These are phyloP conservation scores for Orestias chungarensis DNA, from an alignment of 2,797 vertebrate species.

Conservation along the genomic window DNA sequence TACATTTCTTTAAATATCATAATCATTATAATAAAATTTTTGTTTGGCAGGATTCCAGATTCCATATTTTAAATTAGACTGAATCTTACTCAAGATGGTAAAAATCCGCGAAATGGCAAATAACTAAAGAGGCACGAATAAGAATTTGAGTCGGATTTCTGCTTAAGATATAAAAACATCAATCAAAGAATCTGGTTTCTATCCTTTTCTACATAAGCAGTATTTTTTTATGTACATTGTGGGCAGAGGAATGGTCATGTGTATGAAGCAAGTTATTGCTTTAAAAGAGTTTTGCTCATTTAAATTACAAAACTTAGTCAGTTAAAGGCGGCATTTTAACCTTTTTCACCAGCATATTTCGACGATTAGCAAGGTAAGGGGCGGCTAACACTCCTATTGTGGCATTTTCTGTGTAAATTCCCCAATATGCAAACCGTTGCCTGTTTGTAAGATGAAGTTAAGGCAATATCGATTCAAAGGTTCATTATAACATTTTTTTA, in stretches of 20 bases:
- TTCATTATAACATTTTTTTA: no score
- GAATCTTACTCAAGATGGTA: background rate
- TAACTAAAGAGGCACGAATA: background rate
- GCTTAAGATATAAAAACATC: background rate
- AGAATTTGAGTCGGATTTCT: background rate
- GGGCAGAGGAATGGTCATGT: background rate
- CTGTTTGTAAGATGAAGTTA: no score
- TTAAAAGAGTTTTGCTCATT: background rate
- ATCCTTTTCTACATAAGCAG: background rate
- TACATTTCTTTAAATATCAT: no score
- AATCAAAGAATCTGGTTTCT: background rate
- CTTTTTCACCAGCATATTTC: background rate
- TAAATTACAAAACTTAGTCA: background rate
- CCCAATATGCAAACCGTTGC: no score
- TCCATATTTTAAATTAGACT: background rate
- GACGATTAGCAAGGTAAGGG: background rate
- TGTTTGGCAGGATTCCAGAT: background rate
- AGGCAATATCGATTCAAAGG: no score
- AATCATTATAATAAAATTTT: no score
- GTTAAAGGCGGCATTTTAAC: background rate
- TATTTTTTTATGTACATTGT: background rate
- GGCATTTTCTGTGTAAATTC: no score
- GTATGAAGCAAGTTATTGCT: background rate
- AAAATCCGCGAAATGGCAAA: background rate
- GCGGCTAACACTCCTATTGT: background rate